Evolutionary conservation across 2,888 invertebrate genomes (phyloP), one percentile per base, ranked within the genome.

Genomic region (Drosophila ezoana): DNA sequence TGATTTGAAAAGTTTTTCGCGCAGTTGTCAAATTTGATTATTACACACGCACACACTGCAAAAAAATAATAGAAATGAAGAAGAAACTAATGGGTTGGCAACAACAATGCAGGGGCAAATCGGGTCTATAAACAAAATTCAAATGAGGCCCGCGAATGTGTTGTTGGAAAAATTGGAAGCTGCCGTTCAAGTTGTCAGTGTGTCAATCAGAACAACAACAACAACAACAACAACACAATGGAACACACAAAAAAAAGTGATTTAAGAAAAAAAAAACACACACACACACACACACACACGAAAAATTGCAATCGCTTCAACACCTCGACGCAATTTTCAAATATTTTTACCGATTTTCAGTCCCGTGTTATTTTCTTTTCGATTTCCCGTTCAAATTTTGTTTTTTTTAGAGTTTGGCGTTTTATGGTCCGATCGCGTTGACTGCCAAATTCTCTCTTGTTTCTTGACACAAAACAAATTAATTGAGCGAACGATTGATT

Each of bases 1-100:
- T 81, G 85, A 85, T 69, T 54, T 68, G 13, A 51, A 64, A 85
- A 38, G 78, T 82, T 89, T 79, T 83, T 87, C 89, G 73, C 90
- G 78, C 85, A 73, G 76, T 79, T 90, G 87, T 90, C 89, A 87
- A 85, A 89, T 90, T 85, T 57, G 73, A 74, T 81, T 82, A 85
- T 87, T 83, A 60, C 68, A 38, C 62, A 44, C 66, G 20, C 45
- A 53, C 45, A 40, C 52, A 47, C 40, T 66, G 67, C 47, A 71
- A 79, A 72, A 83, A 76, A 71, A 44, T 3, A 13, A 6, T 28
- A 8, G 28, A 28, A 28, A 28, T 6, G 8, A 28, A 28, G 28
- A 28, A 28, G 28, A 28, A 8, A 8, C 28, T 28, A 28, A 28
- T 28, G 28, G 28, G 28, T 32, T 13, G 18, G 37, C 23, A 38